Conservation (phyloP, 2,113 vertebrate genomes). For the Brachyhypopomus occidentalis region DNA sequence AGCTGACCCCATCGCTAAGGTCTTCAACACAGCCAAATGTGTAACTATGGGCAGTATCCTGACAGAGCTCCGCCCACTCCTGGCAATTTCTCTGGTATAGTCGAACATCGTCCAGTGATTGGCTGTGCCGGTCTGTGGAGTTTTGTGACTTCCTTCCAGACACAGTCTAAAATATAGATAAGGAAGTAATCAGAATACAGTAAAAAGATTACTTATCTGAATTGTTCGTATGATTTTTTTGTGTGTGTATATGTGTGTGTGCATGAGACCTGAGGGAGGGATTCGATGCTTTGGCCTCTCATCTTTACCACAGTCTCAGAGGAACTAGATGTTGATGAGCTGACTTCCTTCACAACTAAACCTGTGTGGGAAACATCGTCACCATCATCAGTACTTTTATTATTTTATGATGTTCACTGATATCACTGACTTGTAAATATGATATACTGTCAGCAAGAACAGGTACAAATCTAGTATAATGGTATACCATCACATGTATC, state of each 20-base stretch:
- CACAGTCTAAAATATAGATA: conserved; percentile 68
- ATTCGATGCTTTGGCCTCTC: conserved; percentile 95
- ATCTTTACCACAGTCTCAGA: conserved; percentile 96
- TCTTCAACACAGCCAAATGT: conserved; percentile 93
- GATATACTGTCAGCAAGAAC: too few relatives aligned
- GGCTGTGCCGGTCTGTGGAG: conserved; percentile 92
- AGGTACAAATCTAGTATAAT: too few relatives aligned
- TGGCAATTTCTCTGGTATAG: conserved; percentile 94
- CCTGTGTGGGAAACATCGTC: conserved; percentile 69
- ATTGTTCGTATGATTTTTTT: not conserved
- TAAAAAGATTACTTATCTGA: not conserved
- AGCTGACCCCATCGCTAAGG: conserved; percentile 78
- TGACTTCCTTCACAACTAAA: conserved; percentile 92
- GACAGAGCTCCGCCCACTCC: conserved; percentile 89
- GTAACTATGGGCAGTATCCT: conserved; percentile 96
- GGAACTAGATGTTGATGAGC: conserved; percentile 96
- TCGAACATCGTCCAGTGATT: conserved; percentile 94
- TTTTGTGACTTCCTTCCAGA: conserved; percentile 86
- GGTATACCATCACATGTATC: too few relatives aligned
- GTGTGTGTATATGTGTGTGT: not conserved
- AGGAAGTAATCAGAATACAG: not conserved
- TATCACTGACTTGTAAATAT: too few relatives aligned
- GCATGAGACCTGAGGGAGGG: conserved; percentile 89
- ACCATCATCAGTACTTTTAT: not conserved
- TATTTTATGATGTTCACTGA: too few relatives aligned